These are phyloP conservation scores for Alouatta palliata DNA, from an alignment of 2,113 vertebrate genomes.

Conservation along the genomic window DNA sequence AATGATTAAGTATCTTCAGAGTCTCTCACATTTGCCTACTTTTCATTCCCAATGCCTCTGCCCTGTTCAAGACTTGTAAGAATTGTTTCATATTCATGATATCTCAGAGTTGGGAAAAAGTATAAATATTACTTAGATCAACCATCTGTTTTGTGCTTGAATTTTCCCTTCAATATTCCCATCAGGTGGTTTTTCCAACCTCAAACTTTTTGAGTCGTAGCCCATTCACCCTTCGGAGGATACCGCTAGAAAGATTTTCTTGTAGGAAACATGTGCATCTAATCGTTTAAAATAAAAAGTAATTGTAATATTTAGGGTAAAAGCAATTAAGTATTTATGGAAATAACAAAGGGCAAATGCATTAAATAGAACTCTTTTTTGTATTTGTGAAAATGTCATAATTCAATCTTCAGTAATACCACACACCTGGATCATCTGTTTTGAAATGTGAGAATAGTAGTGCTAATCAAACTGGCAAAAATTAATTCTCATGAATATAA, in stretches of 20 bases:
- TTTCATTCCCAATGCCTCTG: background rate
- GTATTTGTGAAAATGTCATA: slow-evolving; percentile 20
- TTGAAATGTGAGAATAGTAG: slow-evolving; percentile 38
- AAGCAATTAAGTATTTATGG: background rate
- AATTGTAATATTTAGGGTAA: background rate
- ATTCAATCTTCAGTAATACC: background rate
- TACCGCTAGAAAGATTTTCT: background rate
- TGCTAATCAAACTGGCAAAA: slow-evolving; percentile 16
- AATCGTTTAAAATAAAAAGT: slow-evolving; percentile 42
- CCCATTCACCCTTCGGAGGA: background rate
- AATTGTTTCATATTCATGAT: slow-evolving; percentile 9
- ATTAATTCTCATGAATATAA: background rate
- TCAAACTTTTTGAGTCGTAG: background rate
- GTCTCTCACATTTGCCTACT: background rate
- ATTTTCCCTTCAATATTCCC: background rate
- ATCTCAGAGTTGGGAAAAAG: background rate
- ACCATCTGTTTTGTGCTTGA: background rate
- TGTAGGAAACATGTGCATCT: background rate
- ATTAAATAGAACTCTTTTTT: slow-evolving; percentile 22
- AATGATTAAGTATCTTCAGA: background rate
- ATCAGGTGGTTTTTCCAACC: background rate
- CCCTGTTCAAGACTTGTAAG: background rate
- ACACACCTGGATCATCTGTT: slow-evolving; percentile 27
- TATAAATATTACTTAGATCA: background rate
- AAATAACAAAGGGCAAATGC: background rate